phyloP scores from a whole-genome alignment of 2,888 invertebrate genomes.

The Osedax frankpressi region DNA sequence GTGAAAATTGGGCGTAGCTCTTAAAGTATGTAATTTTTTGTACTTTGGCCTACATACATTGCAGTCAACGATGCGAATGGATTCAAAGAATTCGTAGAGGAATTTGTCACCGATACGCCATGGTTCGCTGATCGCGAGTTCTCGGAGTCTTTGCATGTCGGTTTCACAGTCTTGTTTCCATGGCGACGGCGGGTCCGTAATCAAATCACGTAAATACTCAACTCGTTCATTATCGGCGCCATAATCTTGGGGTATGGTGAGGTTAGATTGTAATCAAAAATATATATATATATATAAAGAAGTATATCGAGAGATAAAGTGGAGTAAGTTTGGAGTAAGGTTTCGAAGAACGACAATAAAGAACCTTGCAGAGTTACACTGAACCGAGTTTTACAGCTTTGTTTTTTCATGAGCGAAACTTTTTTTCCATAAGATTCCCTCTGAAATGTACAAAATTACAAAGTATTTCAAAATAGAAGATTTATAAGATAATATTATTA shows the following conservation, averaged over 20 bases:
- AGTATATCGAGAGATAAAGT: no score
- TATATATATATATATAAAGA: no score
- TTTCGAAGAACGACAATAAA: no score
- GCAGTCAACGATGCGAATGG: slow-evolving; percentile 40
- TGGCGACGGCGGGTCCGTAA: slow-evolving; percentile 36
- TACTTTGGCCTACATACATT: slow-evolving; percentile 35
- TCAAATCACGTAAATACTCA: slow-evolving; percentile 9
- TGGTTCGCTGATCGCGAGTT: slow-evolving; percentile 42
- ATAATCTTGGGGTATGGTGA: no score
- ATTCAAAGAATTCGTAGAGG: slow-evolving; percentile 39
- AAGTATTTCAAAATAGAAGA: no score
- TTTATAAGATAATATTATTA: no score
- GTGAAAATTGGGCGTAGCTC: no score
- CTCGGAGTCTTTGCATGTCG: slow-evolving; percentile 38
- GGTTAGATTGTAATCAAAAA: no score
- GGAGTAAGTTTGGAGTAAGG: no score
- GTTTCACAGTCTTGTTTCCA: slow-evolving; percentile 44
- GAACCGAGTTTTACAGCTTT: neutral
- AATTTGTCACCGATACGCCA: slow-evolving; percentile 41
- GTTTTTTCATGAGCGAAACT: neutral
- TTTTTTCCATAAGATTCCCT: neutral
- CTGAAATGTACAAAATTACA: neutral
- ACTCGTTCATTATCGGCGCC: neutral
- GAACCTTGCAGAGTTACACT: neutral
- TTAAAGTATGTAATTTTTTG: no score